Base-by-base conservation (phyloP, 2,888 invertebrate genomes). In the Melieria picta region DNA sequence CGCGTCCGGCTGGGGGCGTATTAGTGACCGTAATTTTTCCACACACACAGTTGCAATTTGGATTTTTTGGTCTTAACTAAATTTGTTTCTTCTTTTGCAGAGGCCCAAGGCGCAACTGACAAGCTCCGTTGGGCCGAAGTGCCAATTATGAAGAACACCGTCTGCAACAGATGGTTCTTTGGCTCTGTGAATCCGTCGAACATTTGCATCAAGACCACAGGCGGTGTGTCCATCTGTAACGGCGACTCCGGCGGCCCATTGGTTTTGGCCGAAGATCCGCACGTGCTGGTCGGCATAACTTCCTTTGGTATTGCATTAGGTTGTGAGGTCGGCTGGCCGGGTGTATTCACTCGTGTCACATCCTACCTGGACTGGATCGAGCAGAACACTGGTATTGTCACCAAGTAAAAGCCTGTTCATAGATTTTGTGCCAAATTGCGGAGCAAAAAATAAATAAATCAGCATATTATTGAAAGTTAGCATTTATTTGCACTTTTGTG, bases 1-100 rank as follows among this genome's bases (percentile, higher is more conserved):
- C 11, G 79, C 84, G 48, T 84, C 86, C 30, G 85, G 85, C 48
- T 85, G 85, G 86, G 85, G 85, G 65, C 77, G 78, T 63, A 82
- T 65, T 64, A 77, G 78, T 66, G 84, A 84, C 4, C 10, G 42
- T 1, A 30, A n/a, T 43, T 46, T n/a, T 16, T 30, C 2, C 30
- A 3, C 30, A 30, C 30, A 30, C 30, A 7, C 47, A 45, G 45
- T 42, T 16, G 1, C 10, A 10, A 3, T 4, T 10, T 7, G 43
- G 2, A 46, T 7, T 11, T 3, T 52, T 42, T 45, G 55, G 45
- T 10, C n/a, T 45, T 42, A 30, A 13, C 5, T 43, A 65, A 67
- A 72, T 7, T 13, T 55, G 5, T 10, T n/a, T 52, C 45, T 65
- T 7, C 5, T 48, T 45, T 71, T 57, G 4, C n/a, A 73, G 73